Conservation (phyloP, 2,888 invertebrate species). For the Drosophila conformis region DNA sequence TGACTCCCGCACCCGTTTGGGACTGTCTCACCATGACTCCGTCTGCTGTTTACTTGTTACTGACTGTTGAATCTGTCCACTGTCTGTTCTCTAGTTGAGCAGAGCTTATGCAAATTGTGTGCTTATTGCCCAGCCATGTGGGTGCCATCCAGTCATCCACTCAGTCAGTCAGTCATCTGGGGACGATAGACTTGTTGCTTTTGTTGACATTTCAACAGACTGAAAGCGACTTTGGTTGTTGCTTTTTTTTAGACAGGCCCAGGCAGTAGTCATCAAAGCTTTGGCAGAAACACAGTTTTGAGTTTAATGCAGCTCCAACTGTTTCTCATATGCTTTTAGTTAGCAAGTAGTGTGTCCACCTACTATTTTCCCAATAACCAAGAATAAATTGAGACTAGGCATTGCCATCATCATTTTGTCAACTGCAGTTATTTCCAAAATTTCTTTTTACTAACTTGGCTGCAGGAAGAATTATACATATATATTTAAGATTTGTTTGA, state of each 20-base stretch:
- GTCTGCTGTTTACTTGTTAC: slow-evolving; percentile 34
- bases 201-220: slow-evolving; percentile 79
- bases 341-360: slow-evolving; percentile 17
- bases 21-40: slow-evolving; percentile 42
- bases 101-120: slow-evolving; percentile 79
- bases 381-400: neutral
- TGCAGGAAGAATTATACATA: neutral
- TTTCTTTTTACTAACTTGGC: neutral
- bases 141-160: slow-evolving; percentile 68
- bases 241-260: slow-evolving; percentile 43
- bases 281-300: slow-evolving; percentile 20
- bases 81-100: slow-evolving; percentile 52
- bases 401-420: neutral
- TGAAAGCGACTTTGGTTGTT: slow-evolving; percentile 48
- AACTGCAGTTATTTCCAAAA: neutral
- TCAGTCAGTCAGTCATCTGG: slow-evolving; percentile 40
- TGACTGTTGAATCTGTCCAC: slow-evolving; percentile 28
- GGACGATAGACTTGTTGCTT: slow-evolving; percentile 73
- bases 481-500: neutral
- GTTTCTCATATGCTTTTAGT: slow-evolving; percentile 15
- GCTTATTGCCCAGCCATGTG: slow-evolving; percentile 73
- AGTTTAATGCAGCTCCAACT: slow-evolving; percentile 15
- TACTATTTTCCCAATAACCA: slow-evolving; percentile 13
- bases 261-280: slow-evolving; percentile 43
- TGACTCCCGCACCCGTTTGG: slow-evolving; percentile 33